These are phyloP conservation scores for Drosophila lini DNA, from an alignment of 1,140 invertebrate genomes.

Conservation along the genomic window DNA sequence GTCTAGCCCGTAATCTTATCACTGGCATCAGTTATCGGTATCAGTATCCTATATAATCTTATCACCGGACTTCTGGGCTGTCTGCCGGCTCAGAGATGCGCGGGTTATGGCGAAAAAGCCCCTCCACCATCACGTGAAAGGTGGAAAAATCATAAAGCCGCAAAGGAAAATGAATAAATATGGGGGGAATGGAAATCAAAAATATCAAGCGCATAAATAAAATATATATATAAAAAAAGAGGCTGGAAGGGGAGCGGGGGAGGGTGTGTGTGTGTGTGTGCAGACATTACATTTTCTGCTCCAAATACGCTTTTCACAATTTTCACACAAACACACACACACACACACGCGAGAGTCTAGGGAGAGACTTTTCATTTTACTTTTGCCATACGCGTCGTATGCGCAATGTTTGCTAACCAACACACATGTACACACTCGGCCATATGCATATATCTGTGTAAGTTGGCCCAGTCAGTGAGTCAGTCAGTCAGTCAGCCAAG, in stretches of 20 bases:
- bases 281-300: conserved; percentile 81
- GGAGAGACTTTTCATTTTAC: conserved; percentile 65
- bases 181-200: conserved; percentile 12
- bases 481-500: conserved; percentile 44
- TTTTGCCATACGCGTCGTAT: conserved; percentile 71
- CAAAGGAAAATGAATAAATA: conserved; percentile 14
- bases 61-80: background rate
- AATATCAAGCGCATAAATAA: conserved; percentile 48
- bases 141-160: conserved; percentile 6
- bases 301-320: conserved; percentile 81
- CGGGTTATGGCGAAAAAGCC: background rate
- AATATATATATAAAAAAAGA: conserved; percentile 2
- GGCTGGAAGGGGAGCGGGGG: background rate
- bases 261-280: conserved; percentile 1
- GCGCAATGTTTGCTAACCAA: conserved; percentile 70
- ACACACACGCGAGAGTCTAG: conserved; percentile 11
- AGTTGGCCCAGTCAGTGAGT: conserved; percentile 56
- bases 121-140: conserved; percentile 1
- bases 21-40: background rate
- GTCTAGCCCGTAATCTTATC: conserved; percentile 3
- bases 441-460: conserved; percentile 15
- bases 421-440: conserved; percentile 36
- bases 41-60: background rate
- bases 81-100: background rate
- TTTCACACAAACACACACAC: conserved; percentile 45